Evolutionary conservation across 2,113 vertebrate species (phyloP).

Genomic region (Otocyon megalotis): DNA sequence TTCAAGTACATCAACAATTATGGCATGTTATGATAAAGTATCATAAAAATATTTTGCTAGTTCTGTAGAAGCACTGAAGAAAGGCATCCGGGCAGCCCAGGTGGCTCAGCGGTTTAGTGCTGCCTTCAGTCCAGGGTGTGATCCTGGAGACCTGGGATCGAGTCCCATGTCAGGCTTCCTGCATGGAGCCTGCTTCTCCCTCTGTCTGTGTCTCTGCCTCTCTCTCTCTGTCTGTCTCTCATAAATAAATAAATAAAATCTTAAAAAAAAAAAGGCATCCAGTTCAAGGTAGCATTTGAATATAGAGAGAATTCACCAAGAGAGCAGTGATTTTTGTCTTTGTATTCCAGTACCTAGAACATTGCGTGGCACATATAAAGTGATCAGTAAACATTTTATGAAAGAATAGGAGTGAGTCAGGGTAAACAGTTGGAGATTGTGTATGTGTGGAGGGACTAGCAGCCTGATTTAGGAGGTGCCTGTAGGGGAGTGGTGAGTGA

Average conservation of each 20-base stretch:
- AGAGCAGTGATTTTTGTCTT: neutral
- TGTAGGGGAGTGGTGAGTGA: neutral
- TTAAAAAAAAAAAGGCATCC: neutral
- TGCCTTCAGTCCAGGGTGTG: too few relatives aligned
- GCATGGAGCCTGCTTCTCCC: too few relatives aligned
- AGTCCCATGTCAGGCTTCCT: too few relatives aligned
- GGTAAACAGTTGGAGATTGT: neutral
- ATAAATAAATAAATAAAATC: too few relatives aligned
- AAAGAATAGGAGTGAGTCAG: neutral
- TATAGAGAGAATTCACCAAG: neutral
- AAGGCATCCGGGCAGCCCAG: neutral
- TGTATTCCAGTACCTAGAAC: neutral
- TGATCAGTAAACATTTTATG: neutral
- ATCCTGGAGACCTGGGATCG: too few relatives aligned
- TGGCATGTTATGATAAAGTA: neutral
- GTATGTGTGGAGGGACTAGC: neutral
- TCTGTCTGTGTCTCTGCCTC: too few relatives aligned
- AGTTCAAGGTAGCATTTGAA: neutral
- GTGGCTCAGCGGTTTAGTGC: too few relatives aligned
- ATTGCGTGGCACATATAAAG: neutral
- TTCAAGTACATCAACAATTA: neutral
- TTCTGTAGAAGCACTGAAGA: conserved; percentile 5
- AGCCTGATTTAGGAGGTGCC: neutral
- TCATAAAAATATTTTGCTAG: neutral
- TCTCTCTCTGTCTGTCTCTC: too few relatives aligned